Percentiles rank a stretch among this genome's conserved stretches.
Evolutionary conservation across 2,797 vertebrate species (phyloP).

Genomic region (Leptoclinus maculatus): DNA sequence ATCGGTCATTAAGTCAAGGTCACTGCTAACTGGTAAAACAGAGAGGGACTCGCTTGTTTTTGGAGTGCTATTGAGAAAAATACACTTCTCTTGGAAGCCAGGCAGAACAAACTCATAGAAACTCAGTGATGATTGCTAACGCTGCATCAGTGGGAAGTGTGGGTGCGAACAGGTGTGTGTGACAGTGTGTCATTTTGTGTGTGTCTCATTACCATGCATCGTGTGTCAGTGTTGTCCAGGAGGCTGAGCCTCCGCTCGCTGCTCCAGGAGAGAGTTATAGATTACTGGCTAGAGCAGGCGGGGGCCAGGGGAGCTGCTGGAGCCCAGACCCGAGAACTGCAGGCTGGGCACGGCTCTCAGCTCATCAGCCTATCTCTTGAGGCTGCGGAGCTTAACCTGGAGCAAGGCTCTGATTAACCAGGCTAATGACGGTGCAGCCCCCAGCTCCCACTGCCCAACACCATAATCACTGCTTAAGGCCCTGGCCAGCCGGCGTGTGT

Average conservation of each 20-base stretch:
- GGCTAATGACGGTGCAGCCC: slow-evolving; percentile 92
- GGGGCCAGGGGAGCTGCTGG: slow-evolving; percentile 70
- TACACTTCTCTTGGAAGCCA: slow-evolving; percentile 4
- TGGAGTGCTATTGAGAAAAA: slow-evolving; percentile 9
- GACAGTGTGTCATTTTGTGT: slow-evolving; percentile 58
- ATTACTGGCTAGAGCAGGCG: slow-evolving; percentile 79
- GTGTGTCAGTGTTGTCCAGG: slow-evolving; percentile 76
- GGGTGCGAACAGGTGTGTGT: slow-evolving; percentile 68
- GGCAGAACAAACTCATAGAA: slow-evolving; percentile 44
- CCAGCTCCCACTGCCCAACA: slow-evolving; percentile 83
- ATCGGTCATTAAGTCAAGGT: slow-evolving; percentile 67
- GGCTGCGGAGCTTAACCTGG: slow-evolving; percentile 87
- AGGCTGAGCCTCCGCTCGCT: slow-evolving; percentile 72
- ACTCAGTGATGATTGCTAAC: slow-evolving; percentile 50
- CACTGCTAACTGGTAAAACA: slow-evolving; percentile 42
- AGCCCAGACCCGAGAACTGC: slow-evolving; percentile 83
- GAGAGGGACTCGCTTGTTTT: slow-evolving; percentile 33
- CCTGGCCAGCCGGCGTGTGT: slow-evolving; percentile 57
- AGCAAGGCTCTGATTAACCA: slow-evolving; percentile 97
- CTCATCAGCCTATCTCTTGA: slow-evolving; percentile 87
- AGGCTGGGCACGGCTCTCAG: slow-evolving; percentile 91
- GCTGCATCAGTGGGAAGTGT: slow-evolving; percentile 53
- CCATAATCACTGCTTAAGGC: slow-evolving; percentile 90
- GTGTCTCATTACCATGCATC: slow-evolving; percentile 82
- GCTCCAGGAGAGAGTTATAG: slow-evolving; percentile 81